phyloP scores from a whole-genome alignment of 1,140 invertebrate genomes.

The Drosophila sturtevanti region DNA sequence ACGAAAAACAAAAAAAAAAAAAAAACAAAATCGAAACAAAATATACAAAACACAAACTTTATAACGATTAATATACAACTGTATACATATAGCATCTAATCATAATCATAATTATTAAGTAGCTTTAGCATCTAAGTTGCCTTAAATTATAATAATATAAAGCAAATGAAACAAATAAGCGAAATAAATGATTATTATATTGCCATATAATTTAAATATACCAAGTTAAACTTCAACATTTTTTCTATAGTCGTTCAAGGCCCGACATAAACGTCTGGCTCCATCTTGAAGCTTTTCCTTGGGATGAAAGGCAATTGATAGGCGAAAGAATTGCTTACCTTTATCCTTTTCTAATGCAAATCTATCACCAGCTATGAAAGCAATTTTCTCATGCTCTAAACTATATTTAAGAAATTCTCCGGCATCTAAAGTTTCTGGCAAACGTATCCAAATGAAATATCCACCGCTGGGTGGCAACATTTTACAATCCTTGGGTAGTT shows the following conservation, averaged over 20 bases:
- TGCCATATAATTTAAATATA: background rate
- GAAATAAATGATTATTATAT: constrained; percentile 9
- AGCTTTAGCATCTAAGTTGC: constrained; percentile 62
- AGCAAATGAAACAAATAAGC: constrained; percentile 26
- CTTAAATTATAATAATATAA: constrained; percentile 45
- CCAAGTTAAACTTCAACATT: background rate
- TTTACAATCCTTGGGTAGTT: constrained; percentile 83
- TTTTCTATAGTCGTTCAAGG: constrained; percentile 43
- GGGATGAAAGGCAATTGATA: constrained; percentile 83
- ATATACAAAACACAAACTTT: constrained; percentile 12
- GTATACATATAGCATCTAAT: constrained; percentile 62
- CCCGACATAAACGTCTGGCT: constrained; percentile 47
- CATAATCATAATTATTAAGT: constrained; percentile 50
- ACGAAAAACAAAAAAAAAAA: constrained; percentile 37
- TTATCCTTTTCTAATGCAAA: constrained; percentile 81
- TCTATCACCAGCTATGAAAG: constrained; percentile 83
- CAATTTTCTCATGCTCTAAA: constrained; percentile 72
- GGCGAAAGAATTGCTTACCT: constrained; percentile 82
- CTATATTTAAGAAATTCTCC: constrained; percentile 53
- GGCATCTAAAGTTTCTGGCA: constrained; percentile 78
- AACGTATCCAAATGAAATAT: constrained; percentile 85
- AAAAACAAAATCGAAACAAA: constrained; percentile 2
- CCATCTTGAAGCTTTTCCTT: constrained; percentile 66
- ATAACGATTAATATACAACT: constrained; percentile 32
- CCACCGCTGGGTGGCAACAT: constrained; percentile 84